Conservation (phyloP, 2,888 invertebrate species). For the Phortica okadai region DNA sequence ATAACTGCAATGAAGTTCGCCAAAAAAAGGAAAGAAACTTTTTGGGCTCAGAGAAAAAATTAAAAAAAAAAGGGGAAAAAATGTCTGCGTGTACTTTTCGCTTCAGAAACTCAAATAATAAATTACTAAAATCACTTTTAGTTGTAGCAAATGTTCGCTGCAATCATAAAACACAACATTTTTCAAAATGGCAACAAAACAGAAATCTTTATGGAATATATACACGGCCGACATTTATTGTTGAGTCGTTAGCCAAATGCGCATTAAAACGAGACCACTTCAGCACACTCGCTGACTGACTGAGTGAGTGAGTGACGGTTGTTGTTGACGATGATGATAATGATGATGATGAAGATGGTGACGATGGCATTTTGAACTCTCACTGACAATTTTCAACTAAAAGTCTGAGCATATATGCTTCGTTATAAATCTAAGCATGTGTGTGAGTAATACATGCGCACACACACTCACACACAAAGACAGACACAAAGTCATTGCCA, state of each 20-base stretch:
- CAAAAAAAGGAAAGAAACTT: neutral
- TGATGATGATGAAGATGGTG: neutral
- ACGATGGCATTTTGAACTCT: neutral
- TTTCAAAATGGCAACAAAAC: conserved; percentile 5
- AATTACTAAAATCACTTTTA: neutral
- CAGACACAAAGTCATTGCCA: conserved; percentile 53
- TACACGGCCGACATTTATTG: conserved; percentile 15
- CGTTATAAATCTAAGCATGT: too few species aligned
- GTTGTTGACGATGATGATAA: neutral
- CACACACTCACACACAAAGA: neutral
- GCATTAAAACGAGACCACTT: conserved; percentile 10
- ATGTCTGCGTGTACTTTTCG: neutral
- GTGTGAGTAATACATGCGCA: neutral
- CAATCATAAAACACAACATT: conserved; percentile 10
- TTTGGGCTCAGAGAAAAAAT: neutral
- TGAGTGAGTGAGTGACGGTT: too few species aligned
- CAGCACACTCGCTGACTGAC: too few species aligned
- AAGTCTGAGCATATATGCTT: too few species aligned
- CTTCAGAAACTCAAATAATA: too few species aligned
- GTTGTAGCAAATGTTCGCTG: neutral
- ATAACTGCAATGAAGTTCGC: neutral
- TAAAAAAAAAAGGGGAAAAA: neutral
- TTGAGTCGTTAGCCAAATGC: conserved; percentile 6
- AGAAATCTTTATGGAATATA: neutral
- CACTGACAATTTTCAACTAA: neutral